Conservation (phyloP, 1,140 invertebrate species). For the Diprion similis region DNA sequence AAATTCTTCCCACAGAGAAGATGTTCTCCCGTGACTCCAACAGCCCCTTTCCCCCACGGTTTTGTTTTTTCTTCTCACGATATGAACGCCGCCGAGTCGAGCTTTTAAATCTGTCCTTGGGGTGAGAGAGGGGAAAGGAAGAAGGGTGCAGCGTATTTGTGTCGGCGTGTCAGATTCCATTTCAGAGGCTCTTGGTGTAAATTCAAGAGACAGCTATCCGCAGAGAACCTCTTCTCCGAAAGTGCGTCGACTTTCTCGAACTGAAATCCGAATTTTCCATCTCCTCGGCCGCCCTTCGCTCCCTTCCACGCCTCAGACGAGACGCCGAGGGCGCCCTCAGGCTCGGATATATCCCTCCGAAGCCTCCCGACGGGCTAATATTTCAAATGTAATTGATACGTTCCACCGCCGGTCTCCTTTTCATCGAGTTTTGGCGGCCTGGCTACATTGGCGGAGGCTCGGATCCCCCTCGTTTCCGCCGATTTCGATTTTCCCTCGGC, state of each 20-base stretch:
- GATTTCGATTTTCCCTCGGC: no score
- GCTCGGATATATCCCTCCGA: not conserved
- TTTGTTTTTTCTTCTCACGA: no score
- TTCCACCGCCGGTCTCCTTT: conserved; percentile 5
- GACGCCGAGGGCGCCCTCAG: not conserved
- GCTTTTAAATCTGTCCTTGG: no score
- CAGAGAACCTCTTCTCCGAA: not conserved
- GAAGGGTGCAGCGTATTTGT: not conserved
- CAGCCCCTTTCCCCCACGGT: no score
- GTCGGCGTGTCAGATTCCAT: not conserved
- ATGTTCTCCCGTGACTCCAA: no score
- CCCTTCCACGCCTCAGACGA: not conserved
- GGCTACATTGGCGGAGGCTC: not conserved
- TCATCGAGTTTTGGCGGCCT: not conserved
- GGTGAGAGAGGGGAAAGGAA: no score
- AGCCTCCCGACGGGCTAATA: conserved; percentile 19
- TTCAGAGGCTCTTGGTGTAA: not conserved
- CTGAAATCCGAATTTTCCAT: conserved; percentile 7
- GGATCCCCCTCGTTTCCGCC: not conserved
- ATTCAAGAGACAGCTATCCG: conserved; percentile 5
- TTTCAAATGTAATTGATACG: conserved; percentile 37
- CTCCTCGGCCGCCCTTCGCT: not conserved
- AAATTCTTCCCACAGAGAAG: no score
- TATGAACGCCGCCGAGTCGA: no score
- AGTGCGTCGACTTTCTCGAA: conserved; percentile 1